Conservation (phyloP, 2,888 invertebrate species). For the Conistra vaccinii region DNA sequence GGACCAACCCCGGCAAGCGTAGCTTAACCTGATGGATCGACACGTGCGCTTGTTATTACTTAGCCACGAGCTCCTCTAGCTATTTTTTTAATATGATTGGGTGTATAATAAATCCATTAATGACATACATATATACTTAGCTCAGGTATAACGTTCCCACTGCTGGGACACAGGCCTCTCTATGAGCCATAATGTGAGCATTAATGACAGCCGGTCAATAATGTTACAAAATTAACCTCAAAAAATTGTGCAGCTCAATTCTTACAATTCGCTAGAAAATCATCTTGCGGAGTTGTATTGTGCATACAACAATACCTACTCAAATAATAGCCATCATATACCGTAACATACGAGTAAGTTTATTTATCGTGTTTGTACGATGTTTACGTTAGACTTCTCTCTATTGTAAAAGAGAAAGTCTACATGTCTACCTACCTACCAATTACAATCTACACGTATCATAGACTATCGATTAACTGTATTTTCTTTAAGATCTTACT, state of each 20-base stretch:
- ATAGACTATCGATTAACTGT: constrained; percentile 45
- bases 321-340: constrained; percentile 26
- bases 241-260: neutral
- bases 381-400: constrained; percentile 41
- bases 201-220: neutral
- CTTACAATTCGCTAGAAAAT: constrained; percentile 8
- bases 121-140: too few species aligned
- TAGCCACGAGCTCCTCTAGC: too few species aligned
- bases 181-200: too few species aligned
- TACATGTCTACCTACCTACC: constrained; percentile 15
- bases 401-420: constrained; percentile 59
- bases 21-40: too few species aligned
- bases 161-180: too few species aligned
- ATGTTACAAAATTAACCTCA: neutral
- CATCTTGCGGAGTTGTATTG: neutral
- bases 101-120: too few species aligned
- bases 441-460: constrained; percentile 48
- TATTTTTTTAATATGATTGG: neutral
- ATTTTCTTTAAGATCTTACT: constrained; percentile 43
- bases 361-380: constrained; percentile 39
- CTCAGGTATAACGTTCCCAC: too few species aligned
- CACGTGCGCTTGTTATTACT: too few species aligned
- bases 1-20: too few species aligned
- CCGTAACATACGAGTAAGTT: constrained; percentile 6
- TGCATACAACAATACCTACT: constrained; percentile 17